Evolutionary conservation across 2,797 vertebrate genomes (phyloP), one percentile per base, ranked within the genome.

Genomic region (Enteromius viviparus): DNA sequence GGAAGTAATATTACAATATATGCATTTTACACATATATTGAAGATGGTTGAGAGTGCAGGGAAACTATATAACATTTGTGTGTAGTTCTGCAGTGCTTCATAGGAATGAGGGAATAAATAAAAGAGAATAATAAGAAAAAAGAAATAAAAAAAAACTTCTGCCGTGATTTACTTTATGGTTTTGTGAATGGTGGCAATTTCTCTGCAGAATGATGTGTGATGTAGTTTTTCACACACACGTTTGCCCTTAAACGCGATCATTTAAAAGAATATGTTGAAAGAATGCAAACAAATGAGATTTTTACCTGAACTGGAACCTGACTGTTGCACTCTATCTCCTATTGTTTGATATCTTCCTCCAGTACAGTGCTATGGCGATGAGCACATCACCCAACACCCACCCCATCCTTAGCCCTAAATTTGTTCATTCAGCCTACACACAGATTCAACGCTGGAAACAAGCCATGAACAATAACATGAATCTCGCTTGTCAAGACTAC

Each of bases 391-490:
- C n/a, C n/a, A 19, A 71, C 69, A 47, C 42, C 1, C 42, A 47
- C 15, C 69, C 69, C 15, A 49, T 71, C 23, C 14, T 7, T 29
- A 62, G 12, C 26, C 60, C 60, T 64, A 64, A 17, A 64, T 64
- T 32, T 15, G 14, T 32, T 64, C 17, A 3, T 64, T 32, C 60
- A 64, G 26, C 60, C 60, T 64, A 64, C 60, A 64, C 60, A 32
- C 60, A 17, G 60, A 64, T 64, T 6, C 26, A 7, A 62, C 26
- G 60, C 60, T 32, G 29, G 60, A 64, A 64, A 64, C 29, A 32
- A 64, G 60, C 60, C 60, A 32, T 64, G 60, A 32, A 64, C 60
- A 64, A 64, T 64, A 64, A 32, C 60, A 32, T 32, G 60, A 64
- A 32, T 64, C 29, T 32, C 60, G 29, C 60, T 64, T 64, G 60